These are phyloP conservation scores for Rhinopomastus cyanomelas DNA, from an alignment of 2,113 vertebrate species.

Conservation along the genomic window DNA sequence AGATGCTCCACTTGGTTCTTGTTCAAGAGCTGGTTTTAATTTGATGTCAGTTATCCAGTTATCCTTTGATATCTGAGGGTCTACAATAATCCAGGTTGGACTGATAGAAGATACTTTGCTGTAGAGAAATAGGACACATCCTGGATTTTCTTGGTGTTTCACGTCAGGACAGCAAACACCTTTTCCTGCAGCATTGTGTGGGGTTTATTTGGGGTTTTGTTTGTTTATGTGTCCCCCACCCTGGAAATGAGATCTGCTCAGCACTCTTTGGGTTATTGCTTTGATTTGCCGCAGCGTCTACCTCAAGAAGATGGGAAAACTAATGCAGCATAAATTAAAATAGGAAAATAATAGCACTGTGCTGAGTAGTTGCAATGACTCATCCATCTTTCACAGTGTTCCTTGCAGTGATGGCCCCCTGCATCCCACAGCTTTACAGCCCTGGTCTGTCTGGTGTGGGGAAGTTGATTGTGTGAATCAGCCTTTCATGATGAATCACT, in stretches of 20 bases:
- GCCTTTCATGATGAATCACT: not conserved
- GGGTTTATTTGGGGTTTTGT: not conserved
- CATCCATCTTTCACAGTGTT: not conserved
- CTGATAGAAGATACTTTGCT: not conserved
- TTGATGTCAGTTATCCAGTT: not conserved
- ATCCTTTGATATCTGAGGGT: too few relatives aligned
- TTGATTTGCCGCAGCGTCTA: not conserved
- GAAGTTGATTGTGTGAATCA: too few relatives aligned
- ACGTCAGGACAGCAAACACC: too few relatives aligned
- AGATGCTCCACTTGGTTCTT: not conserved
- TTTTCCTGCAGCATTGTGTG: too few relatives aligned
- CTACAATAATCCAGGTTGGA: not conserved
- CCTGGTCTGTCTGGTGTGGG: not conserved
- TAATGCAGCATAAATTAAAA: not conserved
- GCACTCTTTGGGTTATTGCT: not conserved
- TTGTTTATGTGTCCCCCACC: not conserved
- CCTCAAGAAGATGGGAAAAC: not conserved
- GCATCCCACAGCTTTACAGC: not conserved
- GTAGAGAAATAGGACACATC: not conserved
- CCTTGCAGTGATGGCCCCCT: fast-evolving
- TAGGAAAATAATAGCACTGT: not conserved
- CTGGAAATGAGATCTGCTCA: not conserved
- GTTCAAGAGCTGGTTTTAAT: not conserved
- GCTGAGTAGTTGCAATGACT: not conserved
- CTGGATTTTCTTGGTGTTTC: not conserved